phyloP scores from a whole-genome alignment of 2,797 vertebrate genomes.

The Coregonus sp. region DNA sequence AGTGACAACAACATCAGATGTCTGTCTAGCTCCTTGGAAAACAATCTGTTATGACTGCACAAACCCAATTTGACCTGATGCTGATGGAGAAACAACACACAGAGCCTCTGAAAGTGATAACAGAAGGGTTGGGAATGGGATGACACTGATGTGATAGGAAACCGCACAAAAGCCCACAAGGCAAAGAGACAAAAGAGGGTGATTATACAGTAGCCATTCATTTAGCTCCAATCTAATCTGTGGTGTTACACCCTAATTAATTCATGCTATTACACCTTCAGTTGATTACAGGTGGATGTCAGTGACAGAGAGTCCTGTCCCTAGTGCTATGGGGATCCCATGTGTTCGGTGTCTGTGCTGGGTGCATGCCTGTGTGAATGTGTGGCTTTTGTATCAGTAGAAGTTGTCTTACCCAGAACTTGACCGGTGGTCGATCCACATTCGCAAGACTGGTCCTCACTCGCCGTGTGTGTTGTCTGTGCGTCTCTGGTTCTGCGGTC shows the following conservation, averaged over 20 bases:
- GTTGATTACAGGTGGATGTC: neutral
- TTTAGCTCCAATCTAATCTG: neutral
- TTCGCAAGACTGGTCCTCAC: slow-evolving; percentile 46
- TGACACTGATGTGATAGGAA: neutral
- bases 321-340: neutral
- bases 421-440: slow-evolving; percentile 59
- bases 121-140: neutral
- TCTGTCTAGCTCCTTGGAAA: neutral
- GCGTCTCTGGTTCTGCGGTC: neutral
- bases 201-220: neutral
- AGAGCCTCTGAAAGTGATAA: neutral
- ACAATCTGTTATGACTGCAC: neutral
- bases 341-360: neutral
- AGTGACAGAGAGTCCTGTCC: too few species aligned
- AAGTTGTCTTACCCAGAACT: slow-evolving; percentile 75
- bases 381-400: slow-evolving; percentile 15
- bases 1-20: neutral
- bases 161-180: neutral
- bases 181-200: neutral
- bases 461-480: neutral
- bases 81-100: neutral
- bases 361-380: slow-evolving; percentile 8
- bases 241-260: neutral
- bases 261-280: neutral
- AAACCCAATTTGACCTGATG: neutral